Evolutionary conservation across 2,888 invertebrate species (phyloP).

Genomic region (Rhamphomyia laevipes): DNA sequence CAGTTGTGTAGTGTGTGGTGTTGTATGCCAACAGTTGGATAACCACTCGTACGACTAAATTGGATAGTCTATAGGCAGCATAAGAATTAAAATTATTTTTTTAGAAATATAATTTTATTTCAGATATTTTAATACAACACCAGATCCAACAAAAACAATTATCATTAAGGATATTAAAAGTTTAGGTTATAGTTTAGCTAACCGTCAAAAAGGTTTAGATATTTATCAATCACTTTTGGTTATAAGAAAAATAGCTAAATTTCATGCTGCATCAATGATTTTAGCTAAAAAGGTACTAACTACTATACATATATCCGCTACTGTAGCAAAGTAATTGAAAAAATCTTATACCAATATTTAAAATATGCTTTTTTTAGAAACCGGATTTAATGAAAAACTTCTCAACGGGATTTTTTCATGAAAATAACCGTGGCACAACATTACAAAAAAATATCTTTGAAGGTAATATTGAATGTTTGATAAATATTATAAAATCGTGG

Average conservation of each 20-base stretch:
- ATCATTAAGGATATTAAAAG: constrained; percentile 8
- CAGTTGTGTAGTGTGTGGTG: no score
- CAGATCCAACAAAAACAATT: constrained; percentile 12
- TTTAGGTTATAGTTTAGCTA: constrained; percentile 38
- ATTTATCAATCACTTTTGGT: constrained; percentile 37
- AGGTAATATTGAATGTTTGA: constrained; percentile 12
- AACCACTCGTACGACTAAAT: no score
- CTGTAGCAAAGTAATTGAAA: neutral
- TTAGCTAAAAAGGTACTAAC: constrained; percentile 36
- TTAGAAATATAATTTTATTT: no score
- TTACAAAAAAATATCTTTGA: constrained; percentile 12
- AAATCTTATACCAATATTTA: neutral
- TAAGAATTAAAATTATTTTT: no score
- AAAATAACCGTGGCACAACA: constrained; percentile 3
- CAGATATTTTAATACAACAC: neutral
- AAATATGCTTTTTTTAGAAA: constrained; percentile 5
- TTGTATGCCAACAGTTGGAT: no score
- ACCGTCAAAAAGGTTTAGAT: constrained; percentile 40
- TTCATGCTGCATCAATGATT: constrained; percentile 42
- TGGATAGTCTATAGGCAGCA: no score
- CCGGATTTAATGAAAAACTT: constrained; percentile 14
- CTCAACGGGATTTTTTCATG: constrained; percentile 10
- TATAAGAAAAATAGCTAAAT: constrained; percentile 38
- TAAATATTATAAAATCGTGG: constrained; percentile 14
- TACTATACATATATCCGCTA: no score